Base-by-base conservation (phyloP, 2,888 invertebrate genomes). In the Chloroclystis v-ata region DNA sequence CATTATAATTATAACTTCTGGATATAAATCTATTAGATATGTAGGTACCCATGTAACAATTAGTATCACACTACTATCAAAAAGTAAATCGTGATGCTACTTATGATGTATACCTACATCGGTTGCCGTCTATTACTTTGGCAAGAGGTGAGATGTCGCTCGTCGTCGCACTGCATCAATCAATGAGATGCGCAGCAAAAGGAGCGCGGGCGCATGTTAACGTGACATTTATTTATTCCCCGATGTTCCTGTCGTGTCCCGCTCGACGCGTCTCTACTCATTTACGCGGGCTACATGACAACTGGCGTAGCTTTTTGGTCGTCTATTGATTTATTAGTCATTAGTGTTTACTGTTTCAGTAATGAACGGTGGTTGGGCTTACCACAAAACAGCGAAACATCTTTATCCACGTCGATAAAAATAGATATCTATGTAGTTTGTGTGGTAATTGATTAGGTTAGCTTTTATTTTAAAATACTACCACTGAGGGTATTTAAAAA, bases 211-310 rank as follows among this genome's bases (percentile, higher is more conserved):
- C 61, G 69, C 66, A 63, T 61, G 71, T 67, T 78, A 82, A 79
- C 72, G 71, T 77, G 84, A 81, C 83, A 74, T 82, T 82, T 82
- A 86, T 86, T 82, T 83, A 86, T 85, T 79, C 75, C 70, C 67
- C 75, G 75, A 77, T 84, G 81, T 80, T 72, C 68, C 75, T 74
- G 80, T 78, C 81, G 68, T 77, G 80, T 78, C 67, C 63, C 69
- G 56, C 46, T 59, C 56, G 54, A 52, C 70, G 67, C 66, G 67
- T 65, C 61, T 63, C 65, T 61, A 54, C 59, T 64, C 72, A 75
- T 77, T 79, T 76, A 80, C 79, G 75, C 69, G 72, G 72, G 72
- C 43, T 47, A 51, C 51, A 50, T 50, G 50, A 50, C 50, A 50
- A 46, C 45, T 50, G 50, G 43, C 28, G 28, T 35, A 30, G 43